These are phyloP conservation scores for Amphipoea oculea DNA, from an alignment of 2,888 invertebrate species.

Conservation along the genomic window DNA sequence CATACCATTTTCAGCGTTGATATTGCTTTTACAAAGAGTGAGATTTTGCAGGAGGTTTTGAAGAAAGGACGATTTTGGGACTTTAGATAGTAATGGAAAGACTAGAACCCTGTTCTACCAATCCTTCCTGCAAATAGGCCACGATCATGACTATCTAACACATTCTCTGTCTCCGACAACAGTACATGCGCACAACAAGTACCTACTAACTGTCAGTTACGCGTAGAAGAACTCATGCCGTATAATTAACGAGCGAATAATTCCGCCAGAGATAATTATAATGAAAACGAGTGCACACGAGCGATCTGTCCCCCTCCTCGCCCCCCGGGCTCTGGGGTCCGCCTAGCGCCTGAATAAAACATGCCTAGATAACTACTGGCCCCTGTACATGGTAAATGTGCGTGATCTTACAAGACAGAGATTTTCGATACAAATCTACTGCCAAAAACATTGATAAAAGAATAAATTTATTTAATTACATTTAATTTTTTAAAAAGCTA, in stretches of 20 bases:
- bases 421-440: neutral
- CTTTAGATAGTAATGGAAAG: neutral
- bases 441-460: neutral
- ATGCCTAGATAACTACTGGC: slow-evolving; percentile 41
- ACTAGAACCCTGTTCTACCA: neutral
- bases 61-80: too few species aligned
- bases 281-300: slow-evolving; percentile 55
- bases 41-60: neutral
- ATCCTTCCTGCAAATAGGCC: neutral
- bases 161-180: neutral
- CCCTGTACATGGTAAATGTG: slow-evolving; percentile 11
- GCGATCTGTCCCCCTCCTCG: slow-evolving; percentile 4
- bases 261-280: slow-evolving; percentile 53
- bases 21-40: neutral
- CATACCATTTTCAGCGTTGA: neutral
- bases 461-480: too few species aligned
- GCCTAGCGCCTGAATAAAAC: slow-evolving; percentile 52
- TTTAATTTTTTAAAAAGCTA: too few species aligned
- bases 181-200: slow-evolving; percentile 31
- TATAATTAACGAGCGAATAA: slow-evolving; percentile 57
- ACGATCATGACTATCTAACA: neutral
- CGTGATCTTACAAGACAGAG: neutral
- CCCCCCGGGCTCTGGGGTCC: neutral
- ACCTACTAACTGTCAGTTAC: slow-evolving; percentile 4
- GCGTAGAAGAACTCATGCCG: slow-evolving; percentile 28